These are phyloP conservation scores for Caenorhabditis tropicalis DNA, from an alignment of 1,140 invertebrate species.

Conservation along the genomic window DNA sequence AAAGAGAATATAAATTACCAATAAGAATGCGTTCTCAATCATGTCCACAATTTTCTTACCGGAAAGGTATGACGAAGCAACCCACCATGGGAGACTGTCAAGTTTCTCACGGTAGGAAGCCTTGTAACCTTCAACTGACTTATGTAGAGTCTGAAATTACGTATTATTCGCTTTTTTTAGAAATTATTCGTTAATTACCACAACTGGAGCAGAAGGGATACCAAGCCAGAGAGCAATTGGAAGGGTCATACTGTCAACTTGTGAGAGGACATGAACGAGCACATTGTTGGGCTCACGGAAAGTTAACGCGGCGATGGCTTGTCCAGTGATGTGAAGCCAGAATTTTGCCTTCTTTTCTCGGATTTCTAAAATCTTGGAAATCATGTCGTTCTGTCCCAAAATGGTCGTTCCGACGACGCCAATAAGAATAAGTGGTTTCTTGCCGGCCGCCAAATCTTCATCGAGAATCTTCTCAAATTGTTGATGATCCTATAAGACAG, in stretches of 20 bases:
- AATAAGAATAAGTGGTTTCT: slow-evolving; percentile 58
- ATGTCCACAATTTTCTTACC: slow-evolving; percentile 57
- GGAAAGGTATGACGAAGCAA: slow-evolving; percentile 58
- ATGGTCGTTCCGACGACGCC: slow-evolving; percentile 61
- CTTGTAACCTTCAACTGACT: slow-evolving; percentile 56
- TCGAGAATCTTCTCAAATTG: slow-evolving; percentile 54
- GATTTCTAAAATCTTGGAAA: slow-evolving; percentile 55
- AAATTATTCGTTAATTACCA: slow-evolving; percentile 86
- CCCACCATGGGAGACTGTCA: slow-evolving; percentile 61
- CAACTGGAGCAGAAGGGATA: slow-evolving; percentile 86
- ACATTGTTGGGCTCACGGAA: slow-evolving; percentile 54
- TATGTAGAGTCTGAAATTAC: slow-evolving; percentile 59
- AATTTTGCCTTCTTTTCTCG: slow-evolving; percentile 48
- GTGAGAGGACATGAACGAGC: slow-evolving; percentile 59
- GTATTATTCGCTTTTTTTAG: background rate
- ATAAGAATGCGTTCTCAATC: slow-evolving; percentile 56
- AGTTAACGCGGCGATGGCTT: slow-evolving; percentile 59
- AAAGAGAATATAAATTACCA: slow-evolving; percentile 34
- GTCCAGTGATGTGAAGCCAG: slow-evolving; percentile 61
- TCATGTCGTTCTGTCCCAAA: slow-evolving; percentile 61
- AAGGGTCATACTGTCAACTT: slow-evolving; percentile 86
- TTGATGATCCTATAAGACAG: slow-evolving; percentile 56
- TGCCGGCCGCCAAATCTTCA: slow-evolving; percentile 54
- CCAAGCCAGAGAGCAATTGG: slow-evolving; percentile 87
- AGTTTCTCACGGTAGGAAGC: slow-evolving; percentile 59